phyloP scores from a whole-genome alignment of 2,113 vertebrate species.

The Budorcas taxicolor region DNA sequence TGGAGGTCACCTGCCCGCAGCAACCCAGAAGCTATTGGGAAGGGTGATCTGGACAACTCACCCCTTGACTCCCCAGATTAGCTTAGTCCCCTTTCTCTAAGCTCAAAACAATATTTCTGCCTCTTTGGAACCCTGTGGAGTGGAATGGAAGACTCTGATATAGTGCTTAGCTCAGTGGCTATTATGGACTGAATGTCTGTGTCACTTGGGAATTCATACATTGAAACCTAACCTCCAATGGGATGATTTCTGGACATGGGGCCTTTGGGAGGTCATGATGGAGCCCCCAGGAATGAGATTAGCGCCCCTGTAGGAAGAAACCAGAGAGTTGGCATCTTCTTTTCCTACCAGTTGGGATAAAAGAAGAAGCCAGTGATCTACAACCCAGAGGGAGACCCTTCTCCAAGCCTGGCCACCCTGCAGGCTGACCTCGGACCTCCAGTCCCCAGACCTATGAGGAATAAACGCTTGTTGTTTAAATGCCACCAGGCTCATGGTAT shows the following conservation, averaged over 20 bases:
- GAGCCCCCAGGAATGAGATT: background rate
- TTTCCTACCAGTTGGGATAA: background rate
- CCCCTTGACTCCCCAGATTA: accelerated
- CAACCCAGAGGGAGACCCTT: background rate
- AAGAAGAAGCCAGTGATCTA: background rate
- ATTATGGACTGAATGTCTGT: background rate
- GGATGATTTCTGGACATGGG: background rate
- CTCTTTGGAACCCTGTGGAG: background rate
- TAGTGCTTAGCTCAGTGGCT: accelerated
- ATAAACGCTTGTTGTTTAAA: background rate
- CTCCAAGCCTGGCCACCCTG: accelerated
- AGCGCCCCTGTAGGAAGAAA: background rate
- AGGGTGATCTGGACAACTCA: no score
- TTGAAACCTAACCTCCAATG: background rate
- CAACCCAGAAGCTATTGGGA: no score
- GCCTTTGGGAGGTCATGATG: background rate
- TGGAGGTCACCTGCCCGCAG: background rate
- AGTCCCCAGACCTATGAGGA: background rate
- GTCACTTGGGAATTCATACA: background rate
- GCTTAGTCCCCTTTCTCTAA: background rate
- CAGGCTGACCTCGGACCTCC: no score
- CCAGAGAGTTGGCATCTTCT: background rate
- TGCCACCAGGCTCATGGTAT: no score
- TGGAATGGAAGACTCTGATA: background rate
- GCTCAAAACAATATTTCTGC: background rate